phyloP scores from a whole-genome alignment of 2,797 vertebrate species.

The Alca torda region DNA sequence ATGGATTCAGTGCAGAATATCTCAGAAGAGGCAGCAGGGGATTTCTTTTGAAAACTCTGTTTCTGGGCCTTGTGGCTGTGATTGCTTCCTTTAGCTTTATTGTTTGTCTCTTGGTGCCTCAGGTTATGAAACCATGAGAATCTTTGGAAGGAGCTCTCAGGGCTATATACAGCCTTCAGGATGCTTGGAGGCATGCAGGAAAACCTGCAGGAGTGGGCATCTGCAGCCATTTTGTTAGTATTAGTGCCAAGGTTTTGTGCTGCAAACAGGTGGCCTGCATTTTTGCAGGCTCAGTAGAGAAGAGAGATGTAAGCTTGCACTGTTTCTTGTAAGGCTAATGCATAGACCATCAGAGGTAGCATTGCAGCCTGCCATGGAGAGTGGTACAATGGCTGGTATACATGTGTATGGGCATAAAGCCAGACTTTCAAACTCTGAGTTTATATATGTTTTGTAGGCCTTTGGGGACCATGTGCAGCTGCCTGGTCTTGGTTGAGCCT shows the following conservation, averaged over 20 bases:
- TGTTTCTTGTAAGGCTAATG: background rate
- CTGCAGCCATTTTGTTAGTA: slow-evolving; percentile 57
- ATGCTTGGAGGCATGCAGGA: background rate
- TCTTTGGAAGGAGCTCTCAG: background rate
- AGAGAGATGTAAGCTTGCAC: background rate
- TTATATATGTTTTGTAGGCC: slow-evolving; percentile 29
- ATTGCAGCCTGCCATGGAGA: background rate
- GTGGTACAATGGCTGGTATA: slow-evolving; percentile 12
- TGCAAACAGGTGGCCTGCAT: slow-evolving; percentile 31
- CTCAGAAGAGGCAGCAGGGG: background rate
- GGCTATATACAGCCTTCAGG: background rate
- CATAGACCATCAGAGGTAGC: background rate
- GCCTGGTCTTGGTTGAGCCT: background rate
- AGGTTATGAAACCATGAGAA: background rate
- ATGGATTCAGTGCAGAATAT: background rate
- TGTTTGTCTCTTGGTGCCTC: background rate
- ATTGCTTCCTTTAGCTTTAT: background rate
- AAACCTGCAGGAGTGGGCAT: background rate
- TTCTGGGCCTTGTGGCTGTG: background rate
- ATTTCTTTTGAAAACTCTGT: background rate
- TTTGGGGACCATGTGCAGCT: slow-evolving; percentile 31
- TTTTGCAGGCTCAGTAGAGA: background rate
- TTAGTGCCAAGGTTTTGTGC: background rate
- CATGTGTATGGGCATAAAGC: slow-evolving; percentile 29
- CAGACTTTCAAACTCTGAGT: slow-evolving; percentile 1